Base-by-base conservation (phyloP, 1,140 invertebrate species). In the Cydia amplana region DNA sequence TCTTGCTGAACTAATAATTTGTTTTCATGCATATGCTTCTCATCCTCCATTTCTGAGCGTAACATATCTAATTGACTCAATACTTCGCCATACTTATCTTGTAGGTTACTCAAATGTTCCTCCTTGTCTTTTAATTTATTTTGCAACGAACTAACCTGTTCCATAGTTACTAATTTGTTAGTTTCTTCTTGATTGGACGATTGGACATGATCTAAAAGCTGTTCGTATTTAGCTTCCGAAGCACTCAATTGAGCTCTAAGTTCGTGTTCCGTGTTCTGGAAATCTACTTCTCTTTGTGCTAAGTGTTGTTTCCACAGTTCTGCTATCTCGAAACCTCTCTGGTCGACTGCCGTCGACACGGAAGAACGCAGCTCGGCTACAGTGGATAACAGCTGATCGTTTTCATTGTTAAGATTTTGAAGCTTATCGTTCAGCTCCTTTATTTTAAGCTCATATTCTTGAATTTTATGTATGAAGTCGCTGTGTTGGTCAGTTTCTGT, bases 231-330 rank as follows among this genome's bases (percentile, higher is more conserved):
- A 70, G 87, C 83, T 87, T 94, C 93, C 40, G 83, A 82, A 10
- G 83, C 80, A 73, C 82, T 86, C 28, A 93, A 79, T 83, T 94
- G 91, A 32, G 83, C 84, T 77, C 91, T 81, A 12, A 95, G 85
- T 64, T 93, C 89, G 64, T 90, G 78, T 87, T 95, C 94, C 4
- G 90, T 83, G 77, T 91, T 86, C 77, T 91, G 85, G 82, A 95
- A 95, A 78, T 94, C 95, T 16, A 84, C 90, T 91, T 95, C 95
- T 23, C 94, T 91, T 77, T 93, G 91, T 5, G 93, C 89, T 74
- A 95, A 89, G 86, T 95, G 95, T 75, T 94, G 90, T 85, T 95
- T 95, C 95, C 95, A 95, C 78, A 94, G 93, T 86, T 94, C 94
- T 20, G 95, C 95, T 74, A 95, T 94, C 90, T 95, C 94, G 84